phyloP scores from a whole-genome alignment of 1,140 invertebrate genomes.

The Rhizoglyphus robini region DNA sequence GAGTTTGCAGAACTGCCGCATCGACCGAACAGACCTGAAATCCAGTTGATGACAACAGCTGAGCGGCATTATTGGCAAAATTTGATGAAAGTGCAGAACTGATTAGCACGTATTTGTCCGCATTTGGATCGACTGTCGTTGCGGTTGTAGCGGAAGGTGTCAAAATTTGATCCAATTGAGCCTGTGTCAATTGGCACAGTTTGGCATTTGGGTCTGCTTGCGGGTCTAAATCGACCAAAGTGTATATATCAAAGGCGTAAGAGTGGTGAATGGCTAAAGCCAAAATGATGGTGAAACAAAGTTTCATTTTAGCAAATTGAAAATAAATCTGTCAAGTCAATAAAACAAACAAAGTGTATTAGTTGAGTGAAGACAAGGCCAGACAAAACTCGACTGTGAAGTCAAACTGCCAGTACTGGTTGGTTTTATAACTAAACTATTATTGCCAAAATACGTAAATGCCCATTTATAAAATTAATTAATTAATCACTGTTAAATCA shows the following conservation, averaged over 20 bases:
- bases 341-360: too few relatives aligned
- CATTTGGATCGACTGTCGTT: not conserved
- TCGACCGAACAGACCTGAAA: not conserved
- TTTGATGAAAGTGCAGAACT: not conserved
- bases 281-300: not conserved
- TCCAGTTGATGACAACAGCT: not conserved
- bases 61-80: not conserved
- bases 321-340: too few relatives aligned
- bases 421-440: too few relatives aligned
- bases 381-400: too few relatives aligned
- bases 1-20: too few relatives aligned
- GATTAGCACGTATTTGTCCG: not conserved
- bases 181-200: not conserved
- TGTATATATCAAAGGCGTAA: not conserved
- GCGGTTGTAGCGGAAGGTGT: too few relatives aligned
- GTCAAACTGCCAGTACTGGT: too few relatives aligned
- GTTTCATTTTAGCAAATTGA: too few relatives aligned
- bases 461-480: too few relatives aligned
- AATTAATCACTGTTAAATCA: too few relatives aligned
- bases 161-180: not conserved
- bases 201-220: not conserved
- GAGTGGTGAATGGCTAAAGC: not conserved
- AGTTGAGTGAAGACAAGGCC: too few relatives aligned
- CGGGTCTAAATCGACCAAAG: not conserved
- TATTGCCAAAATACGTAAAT: too few relatives aligned